Evolutionary conservation across 2,888 invertebrate genomes (phyloP).

Genomic region (Philhelius pedissequus): DNA sequence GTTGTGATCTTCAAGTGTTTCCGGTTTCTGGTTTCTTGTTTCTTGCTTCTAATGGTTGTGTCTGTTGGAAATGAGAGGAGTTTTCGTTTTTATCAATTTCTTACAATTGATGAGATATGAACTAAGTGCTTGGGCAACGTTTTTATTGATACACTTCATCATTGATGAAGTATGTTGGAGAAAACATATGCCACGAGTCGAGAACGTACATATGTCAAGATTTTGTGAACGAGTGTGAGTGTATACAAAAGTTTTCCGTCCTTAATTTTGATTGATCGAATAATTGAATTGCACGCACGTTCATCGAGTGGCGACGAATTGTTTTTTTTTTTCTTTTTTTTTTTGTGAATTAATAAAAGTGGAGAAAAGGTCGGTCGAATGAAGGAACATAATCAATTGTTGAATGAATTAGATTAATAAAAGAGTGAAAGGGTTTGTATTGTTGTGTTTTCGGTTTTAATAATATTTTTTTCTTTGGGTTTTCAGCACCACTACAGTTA

Average conservation of each 20-base stretch:
- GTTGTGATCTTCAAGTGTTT: not conserved
- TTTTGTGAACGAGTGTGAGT: not conserved
- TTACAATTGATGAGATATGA: slow-evolving; percentile 3
- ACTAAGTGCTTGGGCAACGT: not conserved
- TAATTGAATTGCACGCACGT: slow-evolving; percentile 60
- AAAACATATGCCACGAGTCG: not conserved
- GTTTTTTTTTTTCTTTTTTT: not conserved
- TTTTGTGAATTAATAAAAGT: not conserved
- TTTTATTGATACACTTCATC: not conserved
- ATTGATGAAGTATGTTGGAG: not conserved
- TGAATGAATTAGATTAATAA: not conserved
- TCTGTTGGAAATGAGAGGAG: not conserved
- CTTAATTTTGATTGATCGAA: slow-evolving; percentile 38
- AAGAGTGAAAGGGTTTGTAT: not conserved
- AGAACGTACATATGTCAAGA: not conserved
- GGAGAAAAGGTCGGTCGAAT: not conserved
- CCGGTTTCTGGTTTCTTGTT: not conserved
- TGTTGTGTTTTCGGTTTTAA: not conserved
- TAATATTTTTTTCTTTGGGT: not conserved
- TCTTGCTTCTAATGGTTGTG: too few relatives aligned
- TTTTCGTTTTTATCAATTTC: not conserved
- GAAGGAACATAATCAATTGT: not conserved
- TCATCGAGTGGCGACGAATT: slow-evolving; percentile 7
- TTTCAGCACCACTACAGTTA: too few relatives aligned
- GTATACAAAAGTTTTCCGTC: not conserved